These are phyloP conservation scores for Porites divaricata DNA, from an alignment of 92 coral and sea anemone genomes.

Conservation along the genomic window DNA sequence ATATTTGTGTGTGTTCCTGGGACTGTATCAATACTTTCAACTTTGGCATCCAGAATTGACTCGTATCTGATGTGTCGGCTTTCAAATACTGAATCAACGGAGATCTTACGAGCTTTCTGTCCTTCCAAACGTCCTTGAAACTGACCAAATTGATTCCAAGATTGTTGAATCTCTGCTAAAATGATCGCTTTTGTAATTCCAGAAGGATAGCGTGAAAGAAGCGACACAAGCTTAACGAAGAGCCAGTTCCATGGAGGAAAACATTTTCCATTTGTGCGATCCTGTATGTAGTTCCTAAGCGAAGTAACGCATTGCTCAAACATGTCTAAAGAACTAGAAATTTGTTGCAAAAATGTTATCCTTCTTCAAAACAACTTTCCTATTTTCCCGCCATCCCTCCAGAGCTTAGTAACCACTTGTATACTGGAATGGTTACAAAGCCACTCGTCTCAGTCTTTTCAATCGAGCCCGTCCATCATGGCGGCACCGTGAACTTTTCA, in stretches of 20 bases:
- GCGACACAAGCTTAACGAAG: conserved; percentile 69
- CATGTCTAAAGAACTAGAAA: conserved; percentile 33
- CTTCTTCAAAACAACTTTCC: neutral
- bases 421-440: conserved; percentile 28
- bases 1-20: conserved; percentile 87
- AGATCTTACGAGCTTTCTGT: conserved; percentile 68
- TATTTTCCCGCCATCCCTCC: conserved; percentile 55
- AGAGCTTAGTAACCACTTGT: conserved; percentile 19
- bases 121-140: conserved; percentile 75
- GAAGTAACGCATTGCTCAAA: conserved; percentile 72
- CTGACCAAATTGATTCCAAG: conserved; percentile 85
- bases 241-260: conserved; percentile 98
- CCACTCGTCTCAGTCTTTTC: conserved; percentile 41
- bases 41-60: conserved; percentile 85
- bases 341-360: neutral
- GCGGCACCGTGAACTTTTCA: conserved; percentile 41
- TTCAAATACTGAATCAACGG: conserved; percentile 76
- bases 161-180: conserved; percentile 89
- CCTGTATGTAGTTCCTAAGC: conserved; percentile 67
- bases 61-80: conserved; percentile 80
- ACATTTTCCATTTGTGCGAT: conserved; percentile 75
- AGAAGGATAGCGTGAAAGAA: conserved; percentile 88
- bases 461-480: conserved; percentile 55
- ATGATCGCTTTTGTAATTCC: conserved; percentile 95
- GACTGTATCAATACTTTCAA: conserved; percentile 72